Evolutionary conservation across 2,113 vertebrate genomes (phyloP), one percentile per base, ranked within the genome.

Genomic region (Tursiops truncatus): DNA sequence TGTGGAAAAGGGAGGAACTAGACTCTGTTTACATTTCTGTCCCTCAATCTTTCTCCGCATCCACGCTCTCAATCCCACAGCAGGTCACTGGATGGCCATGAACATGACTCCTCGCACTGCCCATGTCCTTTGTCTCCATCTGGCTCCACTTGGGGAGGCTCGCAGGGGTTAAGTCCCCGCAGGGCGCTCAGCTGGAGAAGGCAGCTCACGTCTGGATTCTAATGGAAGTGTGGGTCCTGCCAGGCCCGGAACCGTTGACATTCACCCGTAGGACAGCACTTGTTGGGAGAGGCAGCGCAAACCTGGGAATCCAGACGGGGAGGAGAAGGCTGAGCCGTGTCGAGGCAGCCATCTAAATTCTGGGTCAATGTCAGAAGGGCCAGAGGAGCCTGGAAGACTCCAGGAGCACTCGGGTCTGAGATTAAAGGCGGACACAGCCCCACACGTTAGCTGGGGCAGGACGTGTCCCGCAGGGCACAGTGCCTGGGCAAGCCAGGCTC

Each of bases 391-490:
- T 65, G 14, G 23, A 41, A 36, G 56, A 44, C 36, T 63, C n/a
- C 20, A 15, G 50, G 58, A 79, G 76, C 65, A 2, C 50, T 36
- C 31, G 53, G 33, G 8, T 38, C 13, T 47, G n/a, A n/a, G 2
- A 26, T 26, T 56, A 85, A 91, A 88, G 17, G 60, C 18, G 77
- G 76, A 89, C 50, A 58, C 0, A 12, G 9, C 2, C 9, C 11
- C 38, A 74, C 41, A 31, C 10, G 13, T 21, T 33, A 80, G 2
- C 36, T 76, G 33, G 33, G 9, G 28, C n/a, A 85, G 26, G 28
- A 60, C 1, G 0, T 15, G 28, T 58, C 56, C 26, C 41, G 20
- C 3, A 14, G 3, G 10, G 14, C 20, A 4, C 47, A 25, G 20
- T 1, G 18, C 50, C 53, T 60, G 26, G 4, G 3, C 1, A 60